These are phyloP conservation scores for Pelecanoides urinatrix DNA, from an alignment of 2,113 vertebrate genomes.

Conservation along the genomic window DNA sequence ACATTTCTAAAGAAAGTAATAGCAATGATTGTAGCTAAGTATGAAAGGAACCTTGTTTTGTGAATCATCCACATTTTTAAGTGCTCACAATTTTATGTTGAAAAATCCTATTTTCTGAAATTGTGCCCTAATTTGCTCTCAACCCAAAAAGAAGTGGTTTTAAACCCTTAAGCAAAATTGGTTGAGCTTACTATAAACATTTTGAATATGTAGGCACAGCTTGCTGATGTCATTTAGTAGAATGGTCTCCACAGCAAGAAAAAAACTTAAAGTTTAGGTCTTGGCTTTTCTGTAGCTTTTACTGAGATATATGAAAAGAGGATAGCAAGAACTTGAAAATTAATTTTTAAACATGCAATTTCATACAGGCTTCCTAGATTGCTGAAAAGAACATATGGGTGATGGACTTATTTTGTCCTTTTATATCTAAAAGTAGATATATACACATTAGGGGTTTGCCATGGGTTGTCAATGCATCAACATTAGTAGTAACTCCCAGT, in stretches of 20 bases:
- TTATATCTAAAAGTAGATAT: neutral
- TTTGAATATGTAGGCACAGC: neutral
- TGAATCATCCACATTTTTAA: neutral
- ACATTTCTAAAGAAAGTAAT: neutral
- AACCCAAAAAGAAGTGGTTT: neutral
- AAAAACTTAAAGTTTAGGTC: neutral
- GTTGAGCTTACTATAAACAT: neutral
- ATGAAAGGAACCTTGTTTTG: neutral
- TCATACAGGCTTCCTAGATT: neutral
- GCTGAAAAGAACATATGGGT: neutral
- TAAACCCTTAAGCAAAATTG: neutral
- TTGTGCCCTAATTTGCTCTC: neutral
- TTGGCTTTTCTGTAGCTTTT: neutral
- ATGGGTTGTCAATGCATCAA: neutral
- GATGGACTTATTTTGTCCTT: neutral
- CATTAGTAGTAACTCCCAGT: neutral
- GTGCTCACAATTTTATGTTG: neutral
- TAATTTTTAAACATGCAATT: conserved; percentile 5
- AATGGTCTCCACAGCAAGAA: neutral
- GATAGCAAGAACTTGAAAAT: neutral
- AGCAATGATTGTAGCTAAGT: neutral
- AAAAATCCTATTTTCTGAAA: neutral
- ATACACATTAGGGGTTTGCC: neutral
- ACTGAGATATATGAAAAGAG: neutral
- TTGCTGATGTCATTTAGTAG: neutral